Conservation (phyloP, 2,888 invertebrate species). For the Microchrysa polita region DNA sequence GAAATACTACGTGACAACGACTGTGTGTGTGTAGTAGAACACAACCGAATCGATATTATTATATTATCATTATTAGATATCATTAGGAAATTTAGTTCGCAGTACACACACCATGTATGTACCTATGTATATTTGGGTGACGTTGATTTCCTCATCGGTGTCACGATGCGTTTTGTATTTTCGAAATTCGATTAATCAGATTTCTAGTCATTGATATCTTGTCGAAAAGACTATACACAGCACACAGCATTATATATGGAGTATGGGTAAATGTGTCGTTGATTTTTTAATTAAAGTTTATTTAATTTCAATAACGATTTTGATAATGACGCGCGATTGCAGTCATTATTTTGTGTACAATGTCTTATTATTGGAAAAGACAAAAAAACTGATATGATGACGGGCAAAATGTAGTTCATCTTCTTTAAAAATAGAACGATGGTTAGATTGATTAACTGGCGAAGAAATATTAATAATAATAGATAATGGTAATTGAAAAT, state of each 20-base stretch:
- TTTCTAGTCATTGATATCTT: neutral
- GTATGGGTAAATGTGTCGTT: neutral
- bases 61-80: conserved; percentile 2
- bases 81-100: conserved; percentile 31
- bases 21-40: neutral
- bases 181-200: neutral
- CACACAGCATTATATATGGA: no score
- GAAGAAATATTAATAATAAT: no score
- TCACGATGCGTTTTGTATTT: neutral
- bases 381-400: neutral
- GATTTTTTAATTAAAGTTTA: conserved; percentile 42
- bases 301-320: conserved; percentile 31
- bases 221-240: no score
- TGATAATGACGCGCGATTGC: neutral
- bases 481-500: no score
- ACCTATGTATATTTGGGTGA: neutral
- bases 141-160: conserved; percentile 14
- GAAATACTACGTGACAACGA: no score
- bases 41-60: conserved; percentile 26
- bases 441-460: no score
- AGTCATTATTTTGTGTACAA: neutral
- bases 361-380: conserved; percentile 10
- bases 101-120: no score
- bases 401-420: no score
- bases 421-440: no score